Evolutionary conservation across 2,888 invertebrate genomes (phyloP).

Genomic region (Rotaria sp.): DNA sequence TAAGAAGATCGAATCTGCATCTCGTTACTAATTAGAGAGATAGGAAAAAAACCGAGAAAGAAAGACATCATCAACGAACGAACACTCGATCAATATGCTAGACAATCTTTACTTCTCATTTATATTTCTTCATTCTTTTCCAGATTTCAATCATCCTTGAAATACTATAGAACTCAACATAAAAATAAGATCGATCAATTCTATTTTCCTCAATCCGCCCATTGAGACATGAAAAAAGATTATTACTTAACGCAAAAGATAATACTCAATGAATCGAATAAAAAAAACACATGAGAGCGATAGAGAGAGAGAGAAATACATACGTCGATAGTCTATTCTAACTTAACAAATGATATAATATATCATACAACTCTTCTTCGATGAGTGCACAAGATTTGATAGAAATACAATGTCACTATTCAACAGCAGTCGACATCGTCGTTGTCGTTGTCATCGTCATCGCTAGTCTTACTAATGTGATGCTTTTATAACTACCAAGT

Average conservation of each 20-base stretch:
- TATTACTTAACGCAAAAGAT: neutral
- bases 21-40: constrained; percentile 15
- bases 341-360: neutral
- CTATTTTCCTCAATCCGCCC: neutral
- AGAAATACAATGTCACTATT: neutral
- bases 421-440: neutral
- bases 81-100: neutral
- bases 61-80: neutral
- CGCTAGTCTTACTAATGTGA: neutral
- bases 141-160: neutral
- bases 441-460: neutral
- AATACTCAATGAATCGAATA: neutral
- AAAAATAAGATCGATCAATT: constrained; percentile 5
- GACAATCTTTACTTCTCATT: constrained; percentile 3
- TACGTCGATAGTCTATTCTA: neutral
- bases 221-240: neutral
- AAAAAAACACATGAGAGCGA: neutral
- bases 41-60: neutral
- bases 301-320: neutral
- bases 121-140: neutral
- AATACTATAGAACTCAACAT: neutral
- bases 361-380: neutral
- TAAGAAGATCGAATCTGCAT: neutral
- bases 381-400: neutral
- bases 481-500: neutral